phyloP scores from a whole-genome alignment of 2,888 invertebrate species.

The Phorcus lineatus region DNA sequence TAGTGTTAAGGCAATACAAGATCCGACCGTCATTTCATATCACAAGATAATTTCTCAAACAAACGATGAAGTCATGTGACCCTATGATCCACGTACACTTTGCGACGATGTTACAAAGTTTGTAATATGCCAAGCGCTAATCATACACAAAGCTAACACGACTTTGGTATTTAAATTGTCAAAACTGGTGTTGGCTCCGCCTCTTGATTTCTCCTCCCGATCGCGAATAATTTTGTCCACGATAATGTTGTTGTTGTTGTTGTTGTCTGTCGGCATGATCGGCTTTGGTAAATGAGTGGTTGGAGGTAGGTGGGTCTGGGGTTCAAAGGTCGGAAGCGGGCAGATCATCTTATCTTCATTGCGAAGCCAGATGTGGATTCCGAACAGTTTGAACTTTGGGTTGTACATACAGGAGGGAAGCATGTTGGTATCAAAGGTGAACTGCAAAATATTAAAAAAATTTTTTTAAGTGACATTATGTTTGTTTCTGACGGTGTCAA shows the following conservation, averaged over 20 bases:
- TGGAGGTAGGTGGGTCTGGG: slow-evolving; percentile 25
- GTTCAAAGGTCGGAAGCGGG: slow-evolving; percentile 27
- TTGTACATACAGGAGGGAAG: slow-evolving; percentile 67
- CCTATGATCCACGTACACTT: background rate
- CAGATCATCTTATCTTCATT: slow-evolving; percentile 51
- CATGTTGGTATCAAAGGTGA: slow-evolving; percentile 58
- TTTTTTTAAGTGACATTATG: too few relatives aligned
- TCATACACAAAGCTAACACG: background rate
- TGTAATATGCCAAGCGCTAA: background rate
- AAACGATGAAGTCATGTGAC: background rate
- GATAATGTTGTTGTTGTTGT: slow-evolving; percentile 34
- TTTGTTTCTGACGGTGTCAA: too few relatives aligned
- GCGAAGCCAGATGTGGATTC: slow-evolving; percentile 66
- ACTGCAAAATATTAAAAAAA: slow-evolving; percentile 53
- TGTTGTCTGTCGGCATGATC: slow-evolving; percentile 15
- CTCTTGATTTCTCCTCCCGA: background rate
- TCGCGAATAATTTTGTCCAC: slow-evolving; percentile 41
- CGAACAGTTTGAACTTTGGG: slow-evolving; percentile 63
- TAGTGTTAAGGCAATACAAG: slow-evolving; percentile 13
- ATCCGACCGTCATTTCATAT: background rate
- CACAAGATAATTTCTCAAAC: slow-evolving; percentile 8
- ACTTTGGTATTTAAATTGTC: background rate
- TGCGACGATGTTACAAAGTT: background rate
- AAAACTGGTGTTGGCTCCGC: background rate
- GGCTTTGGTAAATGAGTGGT: background rate